These are phyloP conservation scores for Centropyge bicolor DNA, from an alignment of 2,797 vertebrate species.

Conservation along the genomic window DNA sequence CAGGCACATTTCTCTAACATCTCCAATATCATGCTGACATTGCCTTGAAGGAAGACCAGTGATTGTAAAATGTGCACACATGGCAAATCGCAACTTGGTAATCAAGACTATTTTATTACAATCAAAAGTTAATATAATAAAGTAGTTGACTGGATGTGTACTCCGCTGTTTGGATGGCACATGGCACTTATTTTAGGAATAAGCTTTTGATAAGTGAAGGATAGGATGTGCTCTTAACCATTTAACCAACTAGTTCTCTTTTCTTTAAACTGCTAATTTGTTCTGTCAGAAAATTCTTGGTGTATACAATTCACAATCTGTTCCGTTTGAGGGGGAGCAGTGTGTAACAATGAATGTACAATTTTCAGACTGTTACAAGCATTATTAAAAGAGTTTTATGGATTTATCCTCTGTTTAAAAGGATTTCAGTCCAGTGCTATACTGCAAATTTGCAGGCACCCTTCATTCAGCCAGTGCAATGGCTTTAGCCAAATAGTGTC, in stretches of 20 bases:
- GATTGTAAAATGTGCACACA: no score
- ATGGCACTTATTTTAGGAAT: no score
- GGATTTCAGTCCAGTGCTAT: neutral
- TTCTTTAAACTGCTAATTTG: neutral
- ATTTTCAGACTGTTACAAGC: neutral
- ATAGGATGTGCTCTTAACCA: neutral
- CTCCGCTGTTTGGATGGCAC: no score
- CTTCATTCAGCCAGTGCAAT: neutral
- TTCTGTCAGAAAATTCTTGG: neutral
- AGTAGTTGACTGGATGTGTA: no score
- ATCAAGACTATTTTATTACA: no score
- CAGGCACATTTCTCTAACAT: no score
- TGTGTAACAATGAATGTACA: neutral
- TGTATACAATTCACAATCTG: neutral
- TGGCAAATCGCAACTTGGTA: no score
- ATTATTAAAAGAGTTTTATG: neutral
- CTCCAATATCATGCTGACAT: no score
- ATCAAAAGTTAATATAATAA: no score
- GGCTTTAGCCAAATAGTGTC: neutral
- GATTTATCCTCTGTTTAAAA: neutral
- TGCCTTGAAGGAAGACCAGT: no score
- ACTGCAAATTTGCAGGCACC: neutral
- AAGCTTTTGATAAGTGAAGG: neutral
- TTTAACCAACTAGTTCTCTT: neutral
- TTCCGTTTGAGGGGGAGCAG: neutral